Percentiles rank a stretch among this genome's conserved stretches.
phyloP scores from a whole-genome alignment of 2,797 vertebrate genomes.

The Lacerta viridis region DNA sequence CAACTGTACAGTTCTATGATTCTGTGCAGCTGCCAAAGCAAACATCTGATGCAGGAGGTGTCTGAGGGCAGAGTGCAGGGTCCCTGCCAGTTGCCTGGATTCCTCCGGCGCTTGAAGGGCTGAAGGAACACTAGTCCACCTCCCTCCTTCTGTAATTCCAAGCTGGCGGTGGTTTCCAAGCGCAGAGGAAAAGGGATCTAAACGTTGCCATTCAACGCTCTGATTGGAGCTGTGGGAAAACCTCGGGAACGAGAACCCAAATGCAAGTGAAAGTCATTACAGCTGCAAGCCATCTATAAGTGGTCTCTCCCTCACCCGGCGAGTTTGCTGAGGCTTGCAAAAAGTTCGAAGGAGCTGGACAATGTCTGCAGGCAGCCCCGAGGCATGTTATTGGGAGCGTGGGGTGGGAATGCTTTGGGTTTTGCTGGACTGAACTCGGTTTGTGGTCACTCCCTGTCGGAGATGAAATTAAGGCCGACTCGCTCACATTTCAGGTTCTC shows the following conservation, averaged over 20 bases:
- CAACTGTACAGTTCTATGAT: too few species aligned
- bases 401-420: conserved; percentile 58
- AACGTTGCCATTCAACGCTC: conserved; percentile 58
- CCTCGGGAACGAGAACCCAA: conserved; percentile 50
- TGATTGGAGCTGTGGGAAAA: conserved; percentile 69
- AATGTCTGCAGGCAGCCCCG: conserved; percentile 30
- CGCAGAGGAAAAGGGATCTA: conserved; percentile 57
- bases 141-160: conserved; percentile 26
- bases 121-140: background rate
- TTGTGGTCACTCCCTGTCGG: background rate
- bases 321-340: conserved; percentile 29
- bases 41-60: background rate
- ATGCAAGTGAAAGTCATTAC: conserved; percentile 18
- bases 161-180: background rate
- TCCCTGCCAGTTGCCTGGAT: background rate
- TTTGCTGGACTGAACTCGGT: conserved; percentile 42
- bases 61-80: background rate
- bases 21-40: too few species aligned
- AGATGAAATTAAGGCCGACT: conserved; percentile 11
- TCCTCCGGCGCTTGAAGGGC: too few species aligned
- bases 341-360: conserved; percentile 52
- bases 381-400: conserved; percentile 39
- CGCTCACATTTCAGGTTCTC: background rate
- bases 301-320: background rate
- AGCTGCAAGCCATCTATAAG: conserved; percentile 54